A percentile compares a stretch with the other conserved stretches of the same genome.
Conservation (phyloP, 2,888 invertebrate genomes). For the Synanthedon vespiformis region DNA sequence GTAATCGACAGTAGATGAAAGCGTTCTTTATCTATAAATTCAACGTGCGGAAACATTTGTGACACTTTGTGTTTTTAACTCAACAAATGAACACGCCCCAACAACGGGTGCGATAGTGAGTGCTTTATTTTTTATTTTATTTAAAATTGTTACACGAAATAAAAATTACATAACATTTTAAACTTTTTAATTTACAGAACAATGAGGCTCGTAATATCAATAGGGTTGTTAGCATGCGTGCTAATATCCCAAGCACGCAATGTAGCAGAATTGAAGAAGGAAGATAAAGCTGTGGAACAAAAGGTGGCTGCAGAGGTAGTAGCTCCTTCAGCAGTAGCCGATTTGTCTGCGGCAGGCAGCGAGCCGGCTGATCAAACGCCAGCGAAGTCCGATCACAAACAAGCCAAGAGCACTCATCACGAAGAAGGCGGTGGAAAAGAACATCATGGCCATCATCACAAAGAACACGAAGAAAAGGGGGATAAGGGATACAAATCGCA, state of each 20-base stretch:
- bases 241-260: slow-evolving; percentile 36
- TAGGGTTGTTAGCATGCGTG: slow-evolving; percentile 37
- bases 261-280: slow-evolving; percentile 30
- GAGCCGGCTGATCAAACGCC: slow-evolving; percentile 43
- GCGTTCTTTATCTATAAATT: slow-evolving; percentile 62
- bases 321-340: slow-evolving; percentile 2
- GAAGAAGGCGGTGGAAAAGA: slow-evolving; percentile 78
- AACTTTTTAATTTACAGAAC: slow-evolving; percentile 15
- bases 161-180: not conserved
- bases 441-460: slow-evolving; percentile 76
- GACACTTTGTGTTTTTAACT: slow-evolving; percentile 40
- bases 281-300: slow-evolving; percentile 19
- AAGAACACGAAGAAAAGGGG: slow-evolving; percentile 80
- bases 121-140: slow-evolving; percentile 5
- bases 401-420: slow-evolving; percentile 61
- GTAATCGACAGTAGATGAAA: slow-evolving; percentile 60
- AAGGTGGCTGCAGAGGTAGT: slow-evolving; percentile 14
- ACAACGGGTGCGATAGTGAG: slow-evolving; percentile 19
- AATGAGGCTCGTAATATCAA: slow-evolving; percentile 44
- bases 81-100: slow-evolving; percentile 29
- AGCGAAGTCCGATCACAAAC: slow-evolving; percentile 64
- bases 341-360: slow-evolving; percentile 11
- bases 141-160: slow-evolving; percentile 6
- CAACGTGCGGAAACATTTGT: slow-evolving; percentile 45
- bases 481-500: slow-evolving; percentile 83